Evolutionary conservation across 1,140 invertebrate species (phyloP).

Genomic region (Polypedilum pembai): DNA sequence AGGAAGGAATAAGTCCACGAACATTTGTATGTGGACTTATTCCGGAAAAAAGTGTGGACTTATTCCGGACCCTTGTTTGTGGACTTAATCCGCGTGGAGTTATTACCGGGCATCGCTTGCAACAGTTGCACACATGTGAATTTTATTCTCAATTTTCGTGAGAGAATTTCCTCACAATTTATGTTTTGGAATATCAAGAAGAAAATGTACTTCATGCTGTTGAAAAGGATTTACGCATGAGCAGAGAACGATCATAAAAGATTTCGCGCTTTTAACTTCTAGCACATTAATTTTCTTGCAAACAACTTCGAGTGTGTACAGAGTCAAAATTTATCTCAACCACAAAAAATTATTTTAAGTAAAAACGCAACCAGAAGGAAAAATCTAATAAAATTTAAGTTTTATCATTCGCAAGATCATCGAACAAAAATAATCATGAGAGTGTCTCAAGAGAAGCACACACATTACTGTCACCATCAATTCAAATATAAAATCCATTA

Average conservation of each 20-base stretch:
- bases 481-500: slow-evolving; percentile 19
- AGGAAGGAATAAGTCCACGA: too few relatives aligned
- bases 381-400: neutral
- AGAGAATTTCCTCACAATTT: too few relatives aligned
- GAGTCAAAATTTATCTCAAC: neutral
- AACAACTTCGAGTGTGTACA: neutral
- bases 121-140: too few relatives aligned
- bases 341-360: too few relatives aligned
- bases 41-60: too few relatives aligned
- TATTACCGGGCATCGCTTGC: too few relatives aligned
- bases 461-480: slow-evolving; percentile 11
- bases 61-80: too few relatives aligned
- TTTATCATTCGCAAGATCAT: slow-evolving; percentile 6
- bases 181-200: too few relatives aligned
- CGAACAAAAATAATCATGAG: neutral
- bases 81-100: too few relatives aligned
- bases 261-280: slow-evolving; percentile 17
- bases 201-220: neutral
- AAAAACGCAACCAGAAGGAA: neutral
- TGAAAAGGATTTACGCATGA: slow-evolving; percentile 17
- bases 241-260: slow-evolving; percentile 16
- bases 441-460: neutral
- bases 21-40: too few relatives aligned
- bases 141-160: too few relatives aligned
- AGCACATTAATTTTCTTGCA: neutral